Conservation (phyloP, 1,140 invertebrate species). For the Steinernema feltiae region DNA sequence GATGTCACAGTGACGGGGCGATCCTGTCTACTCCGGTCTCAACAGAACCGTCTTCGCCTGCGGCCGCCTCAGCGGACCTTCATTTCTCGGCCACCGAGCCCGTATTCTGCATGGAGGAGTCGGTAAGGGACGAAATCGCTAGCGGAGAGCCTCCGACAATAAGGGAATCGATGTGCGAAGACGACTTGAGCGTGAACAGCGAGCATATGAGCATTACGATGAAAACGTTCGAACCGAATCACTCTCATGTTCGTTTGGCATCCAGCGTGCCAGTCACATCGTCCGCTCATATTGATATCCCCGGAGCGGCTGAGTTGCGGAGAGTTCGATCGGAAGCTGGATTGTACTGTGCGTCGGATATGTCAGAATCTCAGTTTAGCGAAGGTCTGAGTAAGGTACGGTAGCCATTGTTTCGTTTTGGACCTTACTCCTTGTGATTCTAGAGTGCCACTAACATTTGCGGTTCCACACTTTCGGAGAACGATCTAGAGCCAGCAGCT, state of each 20-base stretch:
- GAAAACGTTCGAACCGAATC: not conserved
- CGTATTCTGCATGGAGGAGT: constrained; percentile 6
- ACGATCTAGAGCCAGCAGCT: not conserved
- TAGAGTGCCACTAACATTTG: too few relatives aligned
- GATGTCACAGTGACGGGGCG: not conserved
- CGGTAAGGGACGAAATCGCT: not conserved
- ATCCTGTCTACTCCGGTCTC: not conserved
- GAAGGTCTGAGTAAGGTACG: not conserved
- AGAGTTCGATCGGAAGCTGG: not conserved
- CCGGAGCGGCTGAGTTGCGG: not conserved
- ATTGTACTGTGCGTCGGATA: not conserved
- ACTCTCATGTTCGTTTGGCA: not conserved
- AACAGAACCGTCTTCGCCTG: not conserved
- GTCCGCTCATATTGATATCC: not conserved
- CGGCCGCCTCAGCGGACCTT: not conserved
- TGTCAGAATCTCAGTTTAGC: not conserved
- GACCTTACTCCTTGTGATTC: not conserved
- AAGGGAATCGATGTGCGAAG: not conserved
- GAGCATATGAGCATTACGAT: not conserved
- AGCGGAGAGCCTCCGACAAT: not conserved
- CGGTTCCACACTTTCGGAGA: not conserved
- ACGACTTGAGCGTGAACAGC: not conserved
- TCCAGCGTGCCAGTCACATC: not conserved
- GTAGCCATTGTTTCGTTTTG: too few relatives aligned
- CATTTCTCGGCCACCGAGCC: not conserved